Conservation (phyloP, 2,113 vertebrate genomes). For the Poeciliopsis retropinna region DNA sequence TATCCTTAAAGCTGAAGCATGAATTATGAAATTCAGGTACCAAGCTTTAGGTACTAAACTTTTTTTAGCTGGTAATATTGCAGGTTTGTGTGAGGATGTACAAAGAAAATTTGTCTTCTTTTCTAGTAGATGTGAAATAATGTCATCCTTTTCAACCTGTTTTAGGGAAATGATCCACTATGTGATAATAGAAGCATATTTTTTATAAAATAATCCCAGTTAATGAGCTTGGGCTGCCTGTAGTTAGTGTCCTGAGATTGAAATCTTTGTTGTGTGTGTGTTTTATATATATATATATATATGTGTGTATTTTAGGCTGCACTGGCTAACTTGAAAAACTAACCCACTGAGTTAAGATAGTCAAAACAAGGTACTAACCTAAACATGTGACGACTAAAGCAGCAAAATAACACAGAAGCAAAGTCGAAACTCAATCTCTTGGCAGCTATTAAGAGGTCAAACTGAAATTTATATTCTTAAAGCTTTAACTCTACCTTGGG, state of each 20-base stretch:
- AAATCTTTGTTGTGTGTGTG: background rate
- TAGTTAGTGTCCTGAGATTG: conserved; percentile 10
- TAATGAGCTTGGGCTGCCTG: conserved; percentile 43
- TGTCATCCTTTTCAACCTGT: conserved; percentile 10
- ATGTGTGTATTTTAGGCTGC: conserved; percentile 2
- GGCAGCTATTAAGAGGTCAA: conserved; percentile 53
- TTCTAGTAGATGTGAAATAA: conserved; percentile 1
- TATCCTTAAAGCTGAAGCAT: conserved; percentile 1
- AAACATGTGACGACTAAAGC: conserved; percentile 22
- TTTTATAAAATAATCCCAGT: background rate
- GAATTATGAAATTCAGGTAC: background rate
- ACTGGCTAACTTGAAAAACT: conserved; percentile 47
- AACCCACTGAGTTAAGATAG: conserved; percentile 31
- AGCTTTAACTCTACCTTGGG: conserved; percentile 26
- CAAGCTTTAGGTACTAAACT: background rate
- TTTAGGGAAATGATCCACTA: conserved; percentile 39
- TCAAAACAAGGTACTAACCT: conserved; percentile 48
- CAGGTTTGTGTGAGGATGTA: background rate
- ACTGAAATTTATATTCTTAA: conserved; percentile 19
- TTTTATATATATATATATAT: too few relatives aligned
- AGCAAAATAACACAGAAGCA: conserved; percentile 27
- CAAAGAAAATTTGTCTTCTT: background rate
- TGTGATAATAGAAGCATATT: conserved; percentile 22
- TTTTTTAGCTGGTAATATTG: background rate
- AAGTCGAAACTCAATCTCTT: conserved; percentile 25